Evolutionary conservation across 1,140 invertebrate species (phyloP).

Genomic region (Calephelis nemesis): DNA sequence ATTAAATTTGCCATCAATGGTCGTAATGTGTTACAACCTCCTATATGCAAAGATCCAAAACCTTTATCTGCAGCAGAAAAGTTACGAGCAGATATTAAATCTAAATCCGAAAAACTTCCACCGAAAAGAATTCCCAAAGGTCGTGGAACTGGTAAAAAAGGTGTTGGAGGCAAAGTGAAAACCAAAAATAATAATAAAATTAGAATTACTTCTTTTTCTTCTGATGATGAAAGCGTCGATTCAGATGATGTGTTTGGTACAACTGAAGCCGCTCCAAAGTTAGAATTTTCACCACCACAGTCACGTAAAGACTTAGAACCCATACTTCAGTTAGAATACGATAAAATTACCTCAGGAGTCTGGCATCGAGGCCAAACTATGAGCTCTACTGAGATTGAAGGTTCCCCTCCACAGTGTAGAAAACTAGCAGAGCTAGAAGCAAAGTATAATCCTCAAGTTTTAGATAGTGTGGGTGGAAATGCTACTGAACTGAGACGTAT

Average conservation of each 20-base stretch:
- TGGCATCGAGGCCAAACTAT: constrained; percentile 85
- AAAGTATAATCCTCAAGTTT: constrained; percentile 80
- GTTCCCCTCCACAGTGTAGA: constrained; percentile 83
- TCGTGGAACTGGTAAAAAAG: constrained; percentile 78
- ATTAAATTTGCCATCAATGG: constrained; percentile 76
- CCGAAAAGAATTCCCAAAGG: constrained; percentile 79
- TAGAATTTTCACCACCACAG: constrained; percentile 85
- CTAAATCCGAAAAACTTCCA: constrained; percentile 76
- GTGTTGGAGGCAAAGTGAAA: constrained; percentile 75
- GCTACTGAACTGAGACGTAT: constrained; percentile 83
- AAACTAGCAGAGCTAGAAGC: constrained; percentile 80
- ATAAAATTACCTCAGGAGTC: constrained; percentile 82
- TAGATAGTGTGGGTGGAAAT: constrained; percentile 80
- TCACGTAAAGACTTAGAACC: constrained; percentile 86
- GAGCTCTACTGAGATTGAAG: constrained; percentile 86
- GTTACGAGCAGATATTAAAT: constrained; percentile 77
- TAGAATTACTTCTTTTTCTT: constrained; percentile 85
- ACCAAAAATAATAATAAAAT: constrained; percentile 83
- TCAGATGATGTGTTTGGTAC: constrained; percentile 86
- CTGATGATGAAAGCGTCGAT: constrained; percentile 85
- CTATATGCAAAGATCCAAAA: constrained; percentile 69
- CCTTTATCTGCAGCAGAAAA: constrained; percentile 71
- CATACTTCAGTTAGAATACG: constrained; percentile 84
- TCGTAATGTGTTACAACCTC: constrained; percentile 60
- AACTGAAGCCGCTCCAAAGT: constrained; percentile 83